Evolutionary conservation across 35 echinoderm and acorn worm genomes (phyloP), one percentile per base, ranked within the genome.

Genomic region (Heliocidaris tuberculata): DNA sequence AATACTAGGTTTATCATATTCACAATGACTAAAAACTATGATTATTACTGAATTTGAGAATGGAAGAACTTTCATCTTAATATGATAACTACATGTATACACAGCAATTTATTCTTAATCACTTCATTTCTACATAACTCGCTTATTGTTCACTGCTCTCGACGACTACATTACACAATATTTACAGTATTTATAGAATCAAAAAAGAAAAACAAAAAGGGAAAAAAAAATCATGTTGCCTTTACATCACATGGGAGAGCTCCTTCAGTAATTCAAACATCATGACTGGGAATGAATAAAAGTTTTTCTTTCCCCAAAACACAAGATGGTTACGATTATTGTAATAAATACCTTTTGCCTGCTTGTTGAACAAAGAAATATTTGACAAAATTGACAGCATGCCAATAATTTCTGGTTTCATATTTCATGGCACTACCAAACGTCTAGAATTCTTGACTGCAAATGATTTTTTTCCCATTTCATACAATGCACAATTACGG

Each of bases 11-110:
- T 42, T 78, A 78, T n/a, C 27, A 78, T 78, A 78, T 78, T 78
- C 17, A 78, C 65, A 78, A 78, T 19, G 21, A 78, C 65, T 78
- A 78, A 78, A 78, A 3, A 21, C 65, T 78, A n/a, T 78, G 27
- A 78, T 27, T 78, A 78, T 78, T 78, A 78, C 65, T 78, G 65
- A 78, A 78, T 78, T 78, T 78, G 7, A 78, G 35, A 78, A 78
- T 78, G 65, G 65, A 78, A 78, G 65, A 78, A 78, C 65, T 78
- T 78, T 78, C 65, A 78, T 78, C 6, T 78, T 78, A 78, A 78
- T 78, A 78, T 56, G 52, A 56, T 78, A 78, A 78, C 65, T 78
- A 78, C 21, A 27, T 27, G 21, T 78, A 78, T 78, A 78, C 65
- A 78, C 65, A 78, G 65, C 65, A 78, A 78, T 78, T 78, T 78